Percentiles rank a stretch among this genome's conserved stretches.
phyloP scores from a whole-genome alignment of 2,888 invertebrate genomes.

The Empis livida region DNA sequence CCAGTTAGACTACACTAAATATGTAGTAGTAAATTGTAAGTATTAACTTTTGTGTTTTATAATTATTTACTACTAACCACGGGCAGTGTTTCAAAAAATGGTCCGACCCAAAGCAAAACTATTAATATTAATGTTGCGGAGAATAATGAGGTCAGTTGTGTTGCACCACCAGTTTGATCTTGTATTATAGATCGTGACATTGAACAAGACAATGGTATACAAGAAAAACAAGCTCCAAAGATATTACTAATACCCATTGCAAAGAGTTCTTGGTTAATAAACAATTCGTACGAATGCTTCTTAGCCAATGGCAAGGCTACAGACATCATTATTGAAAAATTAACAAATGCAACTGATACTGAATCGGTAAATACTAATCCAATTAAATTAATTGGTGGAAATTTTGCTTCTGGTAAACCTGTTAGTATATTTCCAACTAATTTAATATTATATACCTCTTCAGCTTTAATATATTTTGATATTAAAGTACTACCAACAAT shows the following conservation, averaged over 20 bases:
- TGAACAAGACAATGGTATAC: constrained; percentile 52
- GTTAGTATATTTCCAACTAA: constrained; percentile 56
- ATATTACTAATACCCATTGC: constrained; percentile 57
- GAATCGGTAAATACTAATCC: constrained; percentile 45
- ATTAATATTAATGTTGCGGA: constrained; percentile 57
- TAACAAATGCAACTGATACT: constrained; percentile 54
- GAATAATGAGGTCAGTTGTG: constrained; percentile 65
- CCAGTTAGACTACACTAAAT: constrained; percentile 49
- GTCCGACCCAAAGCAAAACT: constrained; percentile 67
- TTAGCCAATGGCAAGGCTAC: constrained; percentile 64
- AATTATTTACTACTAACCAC: too few species aligned
- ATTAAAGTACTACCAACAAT: constrained; percentile 53
- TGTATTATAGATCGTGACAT: constrained; percentile 57
- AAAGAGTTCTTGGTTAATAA: constrained; percentile 60
- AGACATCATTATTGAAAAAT: constrained; percentile 59
- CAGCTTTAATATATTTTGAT: constrained; percentile 33
- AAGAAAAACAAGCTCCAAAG: constrained; percentile 46
- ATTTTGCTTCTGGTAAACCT: constrained; percentile 47
- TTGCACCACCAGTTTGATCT: constrained; percentile 64
- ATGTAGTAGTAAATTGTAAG: not conserved
- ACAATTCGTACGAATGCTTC: constrained; percentile 52
- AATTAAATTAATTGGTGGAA: constrained; percentile 45
- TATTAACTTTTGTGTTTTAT: too few species aligned
- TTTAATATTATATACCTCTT: constrained; percentile 23
- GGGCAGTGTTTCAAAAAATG: constrained; percentile 67